A percentile compares a stretch with the other conserved stretches of the same genome.
Evolutionary conservation across 2,888 invertebrate species (phyloP).

Genomic region (Acleris cristana): DNA sequence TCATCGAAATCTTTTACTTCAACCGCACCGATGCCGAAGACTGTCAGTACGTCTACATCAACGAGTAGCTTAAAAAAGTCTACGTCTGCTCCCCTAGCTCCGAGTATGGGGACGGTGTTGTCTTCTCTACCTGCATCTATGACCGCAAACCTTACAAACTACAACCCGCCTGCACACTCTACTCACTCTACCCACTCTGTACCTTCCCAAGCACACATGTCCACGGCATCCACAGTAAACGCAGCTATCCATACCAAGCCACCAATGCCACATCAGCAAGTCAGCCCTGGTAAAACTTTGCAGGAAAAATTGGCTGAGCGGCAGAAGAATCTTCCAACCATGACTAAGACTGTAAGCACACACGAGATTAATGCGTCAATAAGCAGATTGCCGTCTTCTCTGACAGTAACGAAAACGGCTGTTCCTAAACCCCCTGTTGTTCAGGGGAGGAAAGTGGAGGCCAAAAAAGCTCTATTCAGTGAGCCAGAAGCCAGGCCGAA

Average conservation of each 20-base stretch:
- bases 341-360: slow-evolving; percentile 45
- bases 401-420: slow-evolving; percentile 79
- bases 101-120: slow-evolving; percentile 73
- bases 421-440: slow-evolving; percentile 50
- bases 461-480: slow-evolving; percentile 64
- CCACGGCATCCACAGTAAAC: slow-evolving; percentile 57
- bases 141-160: slow-evolving; percentile 61
- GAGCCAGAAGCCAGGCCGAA: slow-evolving; percentile 56
- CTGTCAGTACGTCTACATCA: slow-evolving; percentile 51
- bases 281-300: slow-evolving; percentile 85
- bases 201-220: slow-evolving; percentile 67
- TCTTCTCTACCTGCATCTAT: slow-evolving; percentile 68
- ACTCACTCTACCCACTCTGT: slow-evolving; percentile 47
- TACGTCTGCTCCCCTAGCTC: slow-evolving; percentile 54
- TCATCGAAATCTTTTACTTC: slow-evolving; percentile 54
- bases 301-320: slow-evolving; percentile 88
- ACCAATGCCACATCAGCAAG: slow-evolving; percentile 70
- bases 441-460: slow-evolving; percentile 60
- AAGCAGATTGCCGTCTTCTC: slow-evolving; percentile 77
- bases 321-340: slow-evolving; percentile 77
- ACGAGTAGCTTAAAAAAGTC: slow-evolving; percentile 54
- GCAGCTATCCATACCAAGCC: slow-evolving; percentile 66
- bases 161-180: slow-evolving; percentile 41
- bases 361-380: slow-evolving; percentile 69
- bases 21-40: slow-evolving; percentile 43